Evolutionary conservation across 1,140 invertebrate genomes (phyloP).

Genomic region (Sweltsa coloradensis): DNA sequence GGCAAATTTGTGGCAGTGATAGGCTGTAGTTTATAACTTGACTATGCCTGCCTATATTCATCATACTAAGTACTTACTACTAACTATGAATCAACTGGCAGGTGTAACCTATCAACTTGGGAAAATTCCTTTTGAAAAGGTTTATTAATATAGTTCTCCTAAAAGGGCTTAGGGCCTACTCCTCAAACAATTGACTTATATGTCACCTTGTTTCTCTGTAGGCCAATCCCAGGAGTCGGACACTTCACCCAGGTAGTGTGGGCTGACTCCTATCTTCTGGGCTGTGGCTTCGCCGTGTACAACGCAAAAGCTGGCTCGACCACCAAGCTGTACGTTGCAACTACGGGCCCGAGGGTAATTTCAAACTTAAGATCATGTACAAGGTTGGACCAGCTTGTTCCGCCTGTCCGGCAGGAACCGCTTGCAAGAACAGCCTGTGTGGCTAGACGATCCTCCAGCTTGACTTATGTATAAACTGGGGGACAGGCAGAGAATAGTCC

Average conservation of each 20-base stretch:
- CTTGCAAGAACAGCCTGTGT: no score
- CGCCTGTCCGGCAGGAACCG: no score
- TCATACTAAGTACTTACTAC: background rate
- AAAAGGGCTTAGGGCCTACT: background rate
- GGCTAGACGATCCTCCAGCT: no score
- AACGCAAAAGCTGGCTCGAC: background rate
- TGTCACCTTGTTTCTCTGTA: background rate
- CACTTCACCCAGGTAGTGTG: constrained; percentile 31
- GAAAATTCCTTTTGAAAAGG: background rate
- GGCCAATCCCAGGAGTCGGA: constrained; percentile 14
- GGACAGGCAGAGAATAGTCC: no score
- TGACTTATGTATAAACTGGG: no score
- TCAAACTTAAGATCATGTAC: constrained; percentile 24
- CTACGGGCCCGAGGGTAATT: constrained; percentile 28
- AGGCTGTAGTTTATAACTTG: no score
- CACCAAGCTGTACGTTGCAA: constrained; percentile 20
- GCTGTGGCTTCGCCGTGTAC: constrained; percentile 21
- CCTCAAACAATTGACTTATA: background rate
- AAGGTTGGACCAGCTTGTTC: no score
- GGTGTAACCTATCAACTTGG: background rate
- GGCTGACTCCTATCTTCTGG: constrained; percentile 24
- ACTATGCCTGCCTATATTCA: background rate
- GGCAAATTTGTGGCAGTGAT: no score
- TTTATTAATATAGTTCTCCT: background rate
- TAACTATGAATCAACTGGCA: background rate